Percentiles rank a stretch among this genome's conserved stretches.
These are phyloP conservation scores for Alosa alosa DNA, from an alignment of 2,113 vertebrate species.

Conservation along the genomic window DNA sequence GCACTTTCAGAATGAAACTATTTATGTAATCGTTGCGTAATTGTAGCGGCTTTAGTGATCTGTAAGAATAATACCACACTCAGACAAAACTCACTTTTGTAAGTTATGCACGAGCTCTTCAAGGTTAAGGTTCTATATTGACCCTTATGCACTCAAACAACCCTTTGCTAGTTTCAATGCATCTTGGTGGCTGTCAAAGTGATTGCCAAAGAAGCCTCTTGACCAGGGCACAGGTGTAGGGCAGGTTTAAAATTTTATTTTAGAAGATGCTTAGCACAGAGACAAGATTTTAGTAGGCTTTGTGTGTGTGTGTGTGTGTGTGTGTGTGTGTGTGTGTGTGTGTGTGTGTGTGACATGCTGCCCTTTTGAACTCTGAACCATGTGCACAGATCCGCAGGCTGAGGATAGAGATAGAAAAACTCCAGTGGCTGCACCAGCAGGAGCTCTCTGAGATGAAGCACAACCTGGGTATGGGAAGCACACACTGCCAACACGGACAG, in stretches of 20 bases:
- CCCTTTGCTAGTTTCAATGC: too few relatives aligned
- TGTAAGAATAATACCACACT: too few relatives aligned
- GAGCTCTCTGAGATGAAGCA: conserved; percentile 98
- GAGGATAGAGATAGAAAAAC: conserved; percentile 96
- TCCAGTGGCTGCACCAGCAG: conserved; percentile 96
- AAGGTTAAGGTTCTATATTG: too few relatives aligned
- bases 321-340: too few relatives aligned
- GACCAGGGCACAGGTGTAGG: not conserved
- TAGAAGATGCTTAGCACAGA: not conserved
- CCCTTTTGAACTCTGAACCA: not conserved
- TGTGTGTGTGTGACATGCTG: not conserved
- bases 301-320: not conserved
- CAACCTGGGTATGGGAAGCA: conserved; percentile 80
- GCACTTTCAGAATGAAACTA: too few relatives aligned
- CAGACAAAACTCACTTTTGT: too few relatives aligned
- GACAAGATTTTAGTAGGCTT: not conserved
- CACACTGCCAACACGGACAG: not conserved
- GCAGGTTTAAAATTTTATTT: not conserved
- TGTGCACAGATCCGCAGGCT: conserved; percentile 84
- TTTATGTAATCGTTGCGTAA: too few relatives aligned
- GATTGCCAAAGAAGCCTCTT: too few relatives aligned
- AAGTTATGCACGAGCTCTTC: too few relatives aligned
- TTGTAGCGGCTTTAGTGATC: too few relatives aligned
- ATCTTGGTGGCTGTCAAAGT: too few relatives aligned
- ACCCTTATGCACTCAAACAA: too few relatives aligned